phyloP scores from a whole-genome alignment of 2,797 vertebrate species.

The Scarus forsteni region DNA sequence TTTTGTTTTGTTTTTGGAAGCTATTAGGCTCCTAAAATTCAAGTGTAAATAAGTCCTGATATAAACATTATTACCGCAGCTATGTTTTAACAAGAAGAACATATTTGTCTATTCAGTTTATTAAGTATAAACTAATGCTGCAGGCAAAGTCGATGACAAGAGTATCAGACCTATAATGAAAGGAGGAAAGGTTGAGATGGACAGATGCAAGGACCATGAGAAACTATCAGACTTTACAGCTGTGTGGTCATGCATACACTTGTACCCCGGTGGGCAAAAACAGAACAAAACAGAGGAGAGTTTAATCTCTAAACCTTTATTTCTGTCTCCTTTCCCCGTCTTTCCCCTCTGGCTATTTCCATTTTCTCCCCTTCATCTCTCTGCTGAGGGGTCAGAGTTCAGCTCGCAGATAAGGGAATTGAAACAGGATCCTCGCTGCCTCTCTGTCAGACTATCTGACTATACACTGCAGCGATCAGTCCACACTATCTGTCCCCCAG shows the following conservation, averaged over 20 bases:
- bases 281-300: conserved; percentile 44
- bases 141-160: not conserved
- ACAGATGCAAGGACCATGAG: not conserved
- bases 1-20: not conserved
- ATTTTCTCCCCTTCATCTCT: conserved; percentile 67
- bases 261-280: conserved; percentile 25
- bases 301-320: conserved; percentile 70
- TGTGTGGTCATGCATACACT: not conserved
- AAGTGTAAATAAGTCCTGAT: not conserved
- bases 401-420: conserved; percentile 72
- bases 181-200: not conserved
- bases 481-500: conserved; percentile 69
- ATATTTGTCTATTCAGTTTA: not conserved
- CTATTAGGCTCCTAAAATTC: not conserved
- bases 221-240: conserved; percentile 8
- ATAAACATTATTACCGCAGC: not conserved
- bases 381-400: conserved; percentile 71
- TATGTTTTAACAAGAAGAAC: not conserved
- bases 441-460: conserved; percentile 70
- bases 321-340: conserved; percentile 41
- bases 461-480: conserved; percentile 70
- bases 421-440: conserved; percentile 65
- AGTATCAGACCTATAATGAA: not conserved
- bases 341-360: conserved; percentile 58
- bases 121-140: not conserved